Evolutionary conservation across 2,113 vertebrate species (phyloP), one percentile per base, ranked within the genome.

Genomic region (Neoarius graeffei): DNA sequence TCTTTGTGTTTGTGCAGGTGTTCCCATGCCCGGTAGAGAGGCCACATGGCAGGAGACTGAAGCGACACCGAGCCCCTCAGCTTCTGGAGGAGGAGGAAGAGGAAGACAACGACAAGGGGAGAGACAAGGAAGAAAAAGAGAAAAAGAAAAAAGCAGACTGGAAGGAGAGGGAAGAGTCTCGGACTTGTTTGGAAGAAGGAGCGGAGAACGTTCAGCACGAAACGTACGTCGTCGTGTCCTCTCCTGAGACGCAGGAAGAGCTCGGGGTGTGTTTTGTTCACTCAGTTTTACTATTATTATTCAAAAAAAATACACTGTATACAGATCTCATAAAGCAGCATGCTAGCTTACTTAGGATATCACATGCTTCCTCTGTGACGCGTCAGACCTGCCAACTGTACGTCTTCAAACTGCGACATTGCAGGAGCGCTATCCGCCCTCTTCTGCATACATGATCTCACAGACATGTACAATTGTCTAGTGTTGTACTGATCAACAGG

Each of bases 21-120:
- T 92, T 96, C 85, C 97, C 97, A 0, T 89, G 89, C 85, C 84
- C 88, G 7, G 42, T 86, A 2, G 86, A 91, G 15, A 87, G 69
- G 56, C 48, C 82, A 0, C 85, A 85, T 73, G 25, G 54, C 83
- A 87, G 87, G 77, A 83, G 88, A 83, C 60, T 89, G 20, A 90
- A 87, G 88, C 91, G 89, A 15, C 84, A 82, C 84, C 67, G 89
- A 85, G 85, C 88, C 57, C 64, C 85, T 54, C 87, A 23, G 54
- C 87, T 87, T n/a, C 60, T 86, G 81, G 94, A 94, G 86, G 94
- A 94, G 56, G 90, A 91, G 54, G 89, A 90, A 1, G 69, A 71
- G 13, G 85, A 84, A 93, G 86, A 92, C 42, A 42, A 42, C 86
- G 64, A 93, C 89, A 89, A 92, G 94, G 87, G 62, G 87, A 56